phyloP scores from a whole-genome alignment of 2,113 vertebrate species.

The Phaetusa simplex region DNA sequence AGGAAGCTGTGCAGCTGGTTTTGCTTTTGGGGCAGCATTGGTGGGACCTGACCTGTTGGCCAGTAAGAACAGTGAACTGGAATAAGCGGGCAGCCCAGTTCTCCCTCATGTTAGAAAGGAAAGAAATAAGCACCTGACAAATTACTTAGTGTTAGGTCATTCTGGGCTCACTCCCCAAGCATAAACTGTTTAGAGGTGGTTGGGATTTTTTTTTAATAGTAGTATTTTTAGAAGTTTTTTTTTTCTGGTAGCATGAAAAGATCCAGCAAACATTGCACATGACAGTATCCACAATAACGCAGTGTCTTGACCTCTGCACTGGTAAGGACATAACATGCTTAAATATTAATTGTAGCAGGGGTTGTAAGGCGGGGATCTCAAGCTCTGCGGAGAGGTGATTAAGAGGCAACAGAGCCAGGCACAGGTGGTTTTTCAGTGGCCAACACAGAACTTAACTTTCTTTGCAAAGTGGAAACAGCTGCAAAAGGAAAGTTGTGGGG shows the following conservation, averaged over 20 bases:
- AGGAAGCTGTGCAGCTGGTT: neutral
- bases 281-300: neutral
- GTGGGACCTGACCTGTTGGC: neutral
- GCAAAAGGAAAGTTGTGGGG: neutral
- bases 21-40: neutral
- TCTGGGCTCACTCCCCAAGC: neutral
- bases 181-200: neutral
- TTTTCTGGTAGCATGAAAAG: neutral
- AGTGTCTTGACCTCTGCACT: neutral
- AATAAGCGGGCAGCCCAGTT: neutral
- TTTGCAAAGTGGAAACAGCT: neutral
- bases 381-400: neutral
- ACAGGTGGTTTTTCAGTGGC: accelerated
- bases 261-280: neutral
- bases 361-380: neutral
- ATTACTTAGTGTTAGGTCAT: neutral
- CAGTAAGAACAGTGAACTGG: neutral
- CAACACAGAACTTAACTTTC: neutral
- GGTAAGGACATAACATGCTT: neutral
- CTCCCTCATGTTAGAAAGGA: neutral
- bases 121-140: neutral
- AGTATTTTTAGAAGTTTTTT: neutral
- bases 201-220: neutral
- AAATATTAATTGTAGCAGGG: neutral
- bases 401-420: neutral